Conservation (phyloP, 1,140 invertebrate genomes). For the Drosophila pectinifera region DNA sequence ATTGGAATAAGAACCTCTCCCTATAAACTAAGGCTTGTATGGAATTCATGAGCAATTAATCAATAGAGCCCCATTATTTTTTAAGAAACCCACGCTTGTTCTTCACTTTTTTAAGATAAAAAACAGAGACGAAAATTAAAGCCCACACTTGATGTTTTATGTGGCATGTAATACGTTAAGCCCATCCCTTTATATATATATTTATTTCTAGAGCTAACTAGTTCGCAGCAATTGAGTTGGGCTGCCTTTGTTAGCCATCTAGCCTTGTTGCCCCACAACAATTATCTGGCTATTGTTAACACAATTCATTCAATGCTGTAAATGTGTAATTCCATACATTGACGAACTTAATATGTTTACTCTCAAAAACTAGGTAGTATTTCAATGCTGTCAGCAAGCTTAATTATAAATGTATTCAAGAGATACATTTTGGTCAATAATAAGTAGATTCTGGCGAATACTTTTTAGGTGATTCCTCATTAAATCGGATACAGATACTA, state of each 20-base stretch:
- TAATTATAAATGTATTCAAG: conserved; percentile 1
- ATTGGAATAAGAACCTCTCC: no score
- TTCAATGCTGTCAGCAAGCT: neutral
- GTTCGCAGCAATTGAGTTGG: conserved; percentile 4
- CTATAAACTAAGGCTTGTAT: no score
- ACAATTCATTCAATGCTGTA: conserved; percentile 19
- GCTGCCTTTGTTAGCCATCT: conserved; percentile 11
- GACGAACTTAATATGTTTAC: conserved; percentile 1
- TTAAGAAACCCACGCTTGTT: neutral
- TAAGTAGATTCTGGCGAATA: neutral
- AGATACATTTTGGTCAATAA: neutral
- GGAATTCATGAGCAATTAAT: no score
- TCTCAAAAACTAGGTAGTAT: neutral
- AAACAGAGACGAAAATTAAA: neutral
- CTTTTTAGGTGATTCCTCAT: neutral
- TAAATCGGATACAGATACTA: neutral
- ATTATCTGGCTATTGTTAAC: conserved; percentile 32
- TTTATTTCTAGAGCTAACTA: conserved; percentile 21
- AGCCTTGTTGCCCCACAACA: conserved; percentile 24
- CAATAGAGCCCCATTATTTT: no score
- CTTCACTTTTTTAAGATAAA: neutral
- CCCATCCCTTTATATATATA: neutral
- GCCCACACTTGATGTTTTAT: neutral
- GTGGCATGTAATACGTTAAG: no score
- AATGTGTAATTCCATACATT: conserved; percentile 18